phyloP scores from a whole-genome alignment of 2,888 invertebrate genomes.

The Thymelicus acteon region DNA sequence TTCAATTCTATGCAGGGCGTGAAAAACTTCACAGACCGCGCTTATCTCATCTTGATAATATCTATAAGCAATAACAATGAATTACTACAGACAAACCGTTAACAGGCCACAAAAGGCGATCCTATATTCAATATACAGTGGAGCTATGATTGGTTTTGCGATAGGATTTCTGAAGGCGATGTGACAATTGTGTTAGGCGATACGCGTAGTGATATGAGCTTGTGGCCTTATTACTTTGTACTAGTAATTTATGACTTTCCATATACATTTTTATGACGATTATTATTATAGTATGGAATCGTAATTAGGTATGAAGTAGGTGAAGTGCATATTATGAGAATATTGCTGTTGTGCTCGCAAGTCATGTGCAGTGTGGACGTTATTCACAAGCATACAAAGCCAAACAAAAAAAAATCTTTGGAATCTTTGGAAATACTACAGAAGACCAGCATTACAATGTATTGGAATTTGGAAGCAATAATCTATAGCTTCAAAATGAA shows the following conservation, averaged over 20 bases:
- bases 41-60: slow-evolving; percentile 34
- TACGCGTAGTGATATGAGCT: slow-evolving; percentile 55
- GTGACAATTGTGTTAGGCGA: slow-evolving; percentile 69
- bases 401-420: background rate
- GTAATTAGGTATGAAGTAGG: background rate
- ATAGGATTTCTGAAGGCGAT: slow-evolving; percentile 53
- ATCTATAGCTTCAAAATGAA: no score
- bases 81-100: slow-evolving; percentile 14
- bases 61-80: slow-evolving; percentile 16
- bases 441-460: background rate
- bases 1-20: slow-evolving; percentile 17
- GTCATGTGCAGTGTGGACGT: no score
- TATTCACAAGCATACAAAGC: no score
- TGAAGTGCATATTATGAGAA: no score
- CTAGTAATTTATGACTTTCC: slow-evolving; percentile 9
- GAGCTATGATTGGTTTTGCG: slow-evolving; percentile 28
- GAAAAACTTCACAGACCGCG: slow-evolving; percentile 25
- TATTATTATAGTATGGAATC: background rate
- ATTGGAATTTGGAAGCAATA: no score
- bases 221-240: slow-evolving; percentile 24
- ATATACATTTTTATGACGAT: background rate
- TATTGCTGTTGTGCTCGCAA: no score
- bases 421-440: background rate
- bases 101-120: slow-evolving; percentile 28
- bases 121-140: slow-evolving; percentile 28